Evolutionary conservation across 2,113 vertebrate species (phyloP).

Genomic region (Paradoxurus hermaphroditus): DNA sequence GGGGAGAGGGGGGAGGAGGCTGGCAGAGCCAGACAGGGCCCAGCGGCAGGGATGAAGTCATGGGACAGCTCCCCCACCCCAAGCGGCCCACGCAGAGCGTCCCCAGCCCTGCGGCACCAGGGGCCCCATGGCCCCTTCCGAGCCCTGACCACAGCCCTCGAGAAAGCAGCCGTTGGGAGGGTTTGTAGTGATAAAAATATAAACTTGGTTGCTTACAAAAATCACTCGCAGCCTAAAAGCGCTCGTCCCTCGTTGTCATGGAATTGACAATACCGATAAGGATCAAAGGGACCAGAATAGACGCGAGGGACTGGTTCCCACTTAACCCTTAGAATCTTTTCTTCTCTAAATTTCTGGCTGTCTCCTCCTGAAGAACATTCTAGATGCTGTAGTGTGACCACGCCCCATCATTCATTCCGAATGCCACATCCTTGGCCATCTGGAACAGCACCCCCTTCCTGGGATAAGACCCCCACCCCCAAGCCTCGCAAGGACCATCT

Average conservation of each 20-base stretch:
- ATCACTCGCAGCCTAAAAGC: not conserved
- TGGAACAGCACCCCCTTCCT: too few relatives aligned
- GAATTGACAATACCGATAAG: not conserved
- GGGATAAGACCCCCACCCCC: not conserved
- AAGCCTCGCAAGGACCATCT: not conserved
- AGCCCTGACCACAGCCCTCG: not conserved
- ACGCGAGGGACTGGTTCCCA: not conserved
- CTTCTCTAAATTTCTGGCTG: not conserved
- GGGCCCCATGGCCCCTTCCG: not conserved
- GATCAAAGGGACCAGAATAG: slow-evolving; percentile 49
- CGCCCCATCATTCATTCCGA: not conserved
- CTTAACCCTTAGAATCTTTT: not conserved
- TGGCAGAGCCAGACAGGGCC: not conserved
- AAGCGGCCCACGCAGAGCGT: not conserved
- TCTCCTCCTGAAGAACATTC: not conserved
- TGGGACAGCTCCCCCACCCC: fast-evolving
- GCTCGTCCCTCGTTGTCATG: not conserved
- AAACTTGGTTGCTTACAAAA: not conserved
- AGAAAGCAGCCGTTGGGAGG: not conserved
- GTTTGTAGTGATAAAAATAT: not conserved
- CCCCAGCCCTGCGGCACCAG: not conserved
- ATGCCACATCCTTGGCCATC: not conserved
- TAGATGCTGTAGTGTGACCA: not conserved
- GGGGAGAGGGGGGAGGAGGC: not conserved
- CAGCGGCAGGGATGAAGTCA: not conserved